These are phyloP conservation scores for Eilema sororculum DNA, from an alignment of 2,888 invertebrate species.

Conservation along the genomic window DNA sequence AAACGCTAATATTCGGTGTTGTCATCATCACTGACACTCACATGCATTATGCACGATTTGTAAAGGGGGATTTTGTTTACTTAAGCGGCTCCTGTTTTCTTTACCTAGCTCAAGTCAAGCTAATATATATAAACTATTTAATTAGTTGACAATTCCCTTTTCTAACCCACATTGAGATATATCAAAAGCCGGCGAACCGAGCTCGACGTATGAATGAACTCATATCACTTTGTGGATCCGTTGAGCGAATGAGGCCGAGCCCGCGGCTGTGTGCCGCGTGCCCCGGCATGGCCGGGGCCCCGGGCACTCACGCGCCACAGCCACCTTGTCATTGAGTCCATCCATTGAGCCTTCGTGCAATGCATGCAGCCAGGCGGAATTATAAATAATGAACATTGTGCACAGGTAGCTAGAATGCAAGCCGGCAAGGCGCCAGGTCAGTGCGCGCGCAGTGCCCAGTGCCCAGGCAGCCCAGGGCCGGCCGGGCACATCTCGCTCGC, in stretches of 20 bases:
- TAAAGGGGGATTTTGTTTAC: background rate
- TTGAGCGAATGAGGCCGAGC: slow-evolving; percentile 13
- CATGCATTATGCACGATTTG: background rate
- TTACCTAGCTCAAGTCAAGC: background rate
- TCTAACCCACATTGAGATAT: background rate
- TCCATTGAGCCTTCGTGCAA: background rate
- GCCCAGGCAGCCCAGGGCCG: too few relatives aligned
- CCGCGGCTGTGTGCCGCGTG: slow-evolving; percentile 35
- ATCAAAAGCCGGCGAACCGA: background rate
- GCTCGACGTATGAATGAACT: background rate
- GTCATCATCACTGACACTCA: background rate
- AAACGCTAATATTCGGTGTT: background rate
- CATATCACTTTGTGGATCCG: background rate
- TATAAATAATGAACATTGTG: too few relatives aligned
- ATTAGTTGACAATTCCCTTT: background rate
- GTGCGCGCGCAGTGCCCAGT: too few relatives aligned
- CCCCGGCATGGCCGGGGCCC: slow-evolving; percentile 27
- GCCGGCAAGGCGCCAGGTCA: too few relatives aligned
- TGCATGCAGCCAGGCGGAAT: too few relatives aligned
- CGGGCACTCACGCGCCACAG: slow-evolving; percentile 30
- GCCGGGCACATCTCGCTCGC: too few relatives aligned
- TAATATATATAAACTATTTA: background rate
- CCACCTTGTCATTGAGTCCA: background rate
- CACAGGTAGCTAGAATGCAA: too few relatives aligned
- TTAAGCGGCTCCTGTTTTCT: background rate